Base-by-base conservation (phyloP, 2,797 vertebrate genomes). In the Neomorphus geoffroyi region DNA sequence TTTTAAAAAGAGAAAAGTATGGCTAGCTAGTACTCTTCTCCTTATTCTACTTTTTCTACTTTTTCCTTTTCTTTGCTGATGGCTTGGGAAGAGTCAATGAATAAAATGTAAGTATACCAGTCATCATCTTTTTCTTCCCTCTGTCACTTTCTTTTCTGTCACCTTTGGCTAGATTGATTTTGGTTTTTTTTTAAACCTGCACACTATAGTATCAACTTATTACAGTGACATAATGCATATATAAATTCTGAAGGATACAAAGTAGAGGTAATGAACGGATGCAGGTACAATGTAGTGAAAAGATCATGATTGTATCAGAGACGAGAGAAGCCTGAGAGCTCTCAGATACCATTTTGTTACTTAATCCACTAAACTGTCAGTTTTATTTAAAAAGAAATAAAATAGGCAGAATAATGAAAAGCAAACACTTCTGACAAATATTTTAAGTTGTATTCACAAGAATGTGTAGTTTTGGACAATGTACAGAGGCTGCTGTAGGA, bases 41-140 rank as follows among this genome's bases (percentile, higher is more conserved):
- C 67, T 93, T 95, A 87, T 66, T 85, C 62, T 71, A 17, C 64
- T 86, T 92, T 86, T 92, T 81, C 84, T 94, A 18, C 53, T 86
- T 92, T 92, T 83, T 74, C 67, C 51, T 92, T 22, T 61, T 89
- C 64, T 88, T 91, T 94, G 69, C 82, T 69, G 56, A 43, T 95
- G 58, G 12, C 41, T 91, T 79, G 57, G 50, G 48, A 43, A 89
- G 10, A 91, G 61, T 80, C 19, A 71, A 7, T 75, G 69, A 81
- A 53, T 86, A 43, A 78, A 83, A 87, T 15, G 91, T 94, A 78
- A 80, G 88, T 90, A 46, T 54, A n/a, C 26, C 66, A 45, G 18
- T 79, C 11, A 51, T 70, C 39, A 32, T 24, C 54, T 74, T 84
- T 73, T 86, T 79, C 61, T 77, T 87, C 45, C 37, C 27, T 79